Evolutionary conservation across 2,113 vertebrate species (phyloP).

Genomic region (Menura novaehollandiae): DNA sequence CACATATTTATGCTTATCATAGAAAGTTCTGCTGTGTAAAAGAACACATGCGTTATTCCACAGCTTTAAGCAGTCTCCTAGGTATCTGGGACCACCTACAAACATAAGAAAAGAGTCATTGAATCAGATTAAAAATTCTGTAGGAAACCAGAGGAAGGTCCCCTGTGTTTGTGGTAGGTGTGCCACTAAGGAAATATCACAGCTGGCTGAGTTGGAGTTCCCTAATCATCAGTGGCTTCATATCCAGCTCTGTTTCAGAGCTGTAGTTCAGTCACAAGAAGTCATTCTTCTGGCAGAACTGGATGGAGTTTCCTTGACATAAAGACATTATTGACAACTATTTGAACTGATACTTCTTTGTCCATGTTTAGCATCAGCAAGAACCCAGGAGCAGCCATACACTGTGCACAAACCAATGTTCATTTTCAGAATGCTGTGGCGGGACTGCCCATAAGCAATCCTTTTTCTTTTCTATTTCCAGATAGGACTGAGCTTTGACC

Average conservation of each 20-base stretch:
- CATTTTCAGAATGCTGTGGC: neutral
- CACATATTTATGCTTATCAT: neutral
- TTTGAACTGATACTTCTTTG: neutral
- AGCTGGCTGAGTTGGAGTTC: neutral
- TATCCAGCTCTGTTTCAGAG: neutral
- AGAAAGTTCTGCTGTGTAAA: neutral
- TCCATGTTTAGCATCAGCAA: neutral
- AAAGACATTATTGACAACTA: neutral
- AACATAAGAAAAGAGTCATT: neutral
- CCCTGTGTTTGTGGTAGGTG: neutral
- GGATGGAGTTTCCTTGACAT: neutral
- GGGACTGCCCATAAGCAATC: neutral
- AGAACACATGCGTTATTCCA: neutral
- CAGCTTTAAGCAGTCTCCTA: neutral
- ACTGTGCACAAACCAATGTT: neutral
- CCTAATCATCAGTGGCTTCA: neutral
- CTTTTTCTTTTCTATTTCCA: neutral
- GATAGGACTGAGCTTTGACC: neutral
- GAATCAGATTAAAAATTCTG: neutral
- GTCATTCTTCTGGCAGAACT: neutral
- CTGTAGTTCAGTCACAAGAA: neutral
- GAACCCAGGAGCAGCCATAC: neutral
- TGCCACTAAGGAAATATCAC: neutral
- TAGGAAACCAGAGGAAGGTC: neutral
- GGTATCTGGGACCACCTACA: neutral